Conservation (phyloP, 2,888 invertebrate genomes). For the Drosophila demipolita region DNA sequence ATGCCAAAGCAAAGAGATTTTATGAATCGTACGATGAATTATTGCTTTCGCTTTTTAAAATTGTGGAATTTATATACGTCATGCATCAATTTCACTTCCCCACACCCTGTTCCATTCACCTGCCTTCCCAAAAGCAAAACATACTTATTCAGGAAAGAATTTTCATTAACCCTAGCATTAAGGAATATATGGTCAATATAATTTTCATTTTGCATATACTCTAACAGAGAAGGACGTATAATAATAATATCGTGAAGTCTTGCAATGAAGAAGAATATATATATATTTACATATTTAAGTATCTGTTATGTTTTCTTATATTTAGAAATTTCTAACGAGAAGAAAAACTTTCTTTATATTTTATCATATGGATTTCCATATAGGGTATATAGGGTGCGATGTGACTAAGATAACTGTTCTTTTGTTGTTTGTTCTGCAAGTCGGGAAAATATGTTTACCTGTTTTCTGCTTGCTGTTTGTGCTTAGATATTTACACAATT, state of each 20-base stretch:
- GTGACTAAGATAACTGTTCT: not conserved
- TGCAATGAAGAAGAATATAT: not conserved
- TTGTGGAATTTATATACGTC: constrained; percentile 36
- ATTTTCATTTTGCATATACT: not conserved
- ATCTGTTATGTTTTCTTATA: not conserved
- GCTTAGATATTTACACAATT: constrained; percentile 73
- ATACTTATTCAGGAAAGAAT: constrained; percentile 51
- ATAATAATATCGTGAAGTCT: not conserved
- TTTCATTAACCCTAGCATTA: constrained; percentile 53
- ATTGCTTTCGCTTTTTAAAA: constrained; percentile 19
- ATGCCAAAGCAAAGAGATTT: constrained; percentile 34
- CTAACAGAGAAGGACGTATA: not conserved
- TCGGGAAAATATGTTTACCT: constrained; percentile 45
- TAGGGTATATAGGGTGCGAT: not conserved
- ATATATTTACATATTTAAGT: not conserved
- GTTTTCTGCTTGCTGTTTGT: constrained; percentile 41
- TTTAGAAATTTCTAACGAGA: not conserved
- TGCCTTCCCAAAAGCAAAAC: not conserved
- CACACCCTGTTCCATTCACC: not conserved
- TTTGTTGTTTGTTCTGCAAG: not conserved
- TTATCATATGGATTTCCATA: not conserved
- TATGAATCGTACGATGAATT: not conserved
- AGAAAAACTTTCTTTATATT: not conserved
- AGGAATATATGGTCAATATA: constrained; percentile 6
- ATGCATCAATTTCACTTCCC: constrained; percentile 49